Evolutionary conservation across 1,140 invertebrate genomes (phyloP).

Genomic region (Galleria mellonella): DNA sequence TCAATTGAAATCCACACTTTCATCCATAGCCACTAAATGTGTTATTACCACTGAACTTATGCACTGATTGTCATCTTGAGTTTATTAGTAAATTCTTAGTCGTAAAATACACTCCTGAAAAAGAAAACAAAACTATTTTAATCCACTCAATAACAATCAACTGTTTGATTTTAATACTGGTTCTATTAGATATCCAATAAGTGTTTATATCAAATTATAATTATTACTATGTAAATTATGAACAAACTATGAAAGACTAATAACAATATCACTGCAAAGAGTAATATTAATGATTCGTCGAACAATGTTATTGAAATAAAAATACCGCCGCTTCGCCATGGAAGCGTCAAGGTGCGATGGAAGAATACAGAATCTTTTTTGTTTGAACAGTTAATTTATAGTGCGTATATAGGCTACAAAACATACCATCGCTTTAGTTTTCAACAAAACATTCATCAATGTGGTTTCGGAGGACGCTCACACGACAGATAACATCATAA

Average conservation of each 20-base stretch:
- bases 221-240: conserved; percentile 7
- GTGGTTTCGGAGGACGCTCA: conserved; percentile 69
- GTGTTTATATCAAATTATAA: conserved; percentile 4
- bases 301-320: conserved; percentile 29
- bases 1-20: conserved; percentile 69
- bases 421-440: conserved; percentile 68
- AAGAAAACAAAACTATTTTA: conserved; percentile 26
- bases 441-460: conserved; percentile 61
- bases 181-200: neutral
- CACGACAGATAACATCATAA: conserved; percentile 75
- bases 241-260: conserved; percentile 8
- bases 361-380: conserved; percentile 50
- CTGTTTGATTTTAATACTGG: neutral
- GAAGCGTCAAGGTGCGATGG: conserved; percentile 55
- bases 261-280: neutral
- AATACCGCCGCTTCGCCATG: conserved; percentile 57
- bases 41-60: conserved; percentile 49
- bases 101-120: conserved; percentile 51
- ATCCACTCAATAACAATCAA: conserved; percentile 1
- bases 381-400: conserved; percentile 16
- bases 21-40: conserved; percentile 63
- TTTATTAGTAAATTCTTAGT: conserved; percentile 29
- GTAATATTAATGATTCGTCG: neutral
- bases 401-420: conserved; percentile 5
- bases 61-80: conserved; percentile 47